A percentile compares a stretch with the other conserved stretches of the same genome.
Evolutionary conservation across 2,113 vertebrate genomes (phyloP).

Genomic region (Thunnus maccoyii): DNA sequence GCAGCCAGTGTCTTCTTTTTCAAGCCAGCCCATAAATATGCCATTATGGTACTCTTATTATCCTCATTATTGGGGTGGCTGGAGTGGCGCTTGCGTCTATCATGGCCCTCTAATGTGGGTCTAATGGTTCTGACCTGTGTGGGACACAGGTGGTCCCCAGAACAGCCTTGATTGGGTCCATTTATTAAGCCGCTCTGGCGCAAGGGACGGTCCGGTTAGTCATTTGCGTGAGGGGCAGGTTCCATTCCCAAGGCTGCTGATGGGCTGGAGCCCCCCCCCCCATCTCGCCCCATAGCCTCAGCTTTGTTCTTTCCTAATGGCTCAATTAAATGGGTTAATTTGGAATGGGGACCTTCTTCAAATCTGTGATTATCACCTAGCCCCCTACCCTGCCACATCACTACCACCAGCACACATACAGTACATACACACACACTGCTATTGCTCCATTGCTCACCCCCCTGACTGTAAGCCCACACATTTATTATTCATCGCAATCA

Average conservation of each 20-base stretch:
- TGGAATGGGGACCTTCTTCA: slow-evolving; percentile 85
- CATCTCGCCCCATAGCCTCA: slow-evolving; percentile 51
- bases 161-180: slow-evolving; percentile 84
- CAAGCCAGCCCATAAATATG: slow-evolving; percentile 76
- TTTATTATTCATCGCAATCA: slow-evolving; percentile 99
- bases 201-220: slow-evolving; percentile 73
- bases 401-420: slow-evolving; percentile 11
- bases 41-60: slow-evolving; percentile 83
- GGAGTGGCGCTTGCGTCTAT: slow-evolving; percentile 81
- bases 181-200: slow-evolving; percentile 83
- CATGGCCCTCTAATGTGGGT: slow-evolving; percentile 83
- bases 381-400: slow-evolving; percentile 64
- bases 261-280: slow-evolving; percentile 61
- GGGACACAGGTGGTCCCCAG: slow-evolving; percentile 86
- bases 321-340: slow-evolving; percentile 90
- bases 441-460: slow-evolving; percentile 34
- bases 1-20: slow-evolving; percentile 41
- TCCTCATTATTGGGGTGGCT: slow-evolving; percentile 82
- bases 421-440: slow-evolving; percentile 27
- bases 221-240: slow-evolving; percentile 76
- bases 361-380: slow-evolving; percentile 84
- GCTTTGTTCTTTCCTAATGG: slow-evolving; percentile 85
- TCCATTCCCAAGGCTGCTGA: slow-evolving; percentile 79
- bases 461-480: slow-evolving; percentile 82
- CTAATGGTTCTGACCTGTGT: slow-evolving; percentile 87